These are phyloP conservation scores for Andricus grossulariae DNA, from an alignment of 1,140 invertebrate species.

Conservation along the genomic window DNA sequence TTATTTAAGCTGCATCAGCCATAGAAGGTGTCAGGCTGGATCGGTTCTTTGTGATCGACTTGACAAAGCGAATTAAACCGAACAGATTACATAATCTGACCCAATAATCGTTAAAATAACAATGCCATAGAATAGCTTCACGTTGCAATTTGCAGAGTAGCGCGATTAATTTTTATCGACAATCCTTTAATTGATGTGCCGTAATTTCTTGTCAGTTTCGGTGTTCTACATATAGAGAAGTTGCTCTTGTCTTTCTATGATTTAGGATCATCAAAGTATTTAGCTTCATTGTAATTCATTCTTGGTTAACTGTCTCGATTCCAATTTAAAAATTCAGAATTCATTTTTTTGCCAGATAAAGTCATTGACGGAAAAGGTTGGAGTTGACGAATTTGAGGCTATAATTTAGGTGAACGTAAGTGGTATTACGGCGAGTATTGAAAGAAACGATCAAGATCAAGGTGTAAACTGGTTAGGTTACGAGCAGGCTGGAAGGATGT, in stretches of 20 bases:
- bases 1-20: neutral
- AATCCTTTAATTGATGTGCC: neutral
- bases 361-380: too few relatives aligned
- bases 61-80: slow-evolving; percentile 54
- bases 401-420: too few relatives aligned
- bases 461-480: neutral
- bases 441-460: neutral
- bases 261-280: too few relatives aligned
- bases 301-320: too few relatives aligned
- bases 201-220: neutral
- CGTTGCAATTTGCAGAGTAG: neutral
- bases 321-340: too few relatives aligned
- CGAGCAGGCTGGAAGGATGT: neutral
- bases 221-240: neutral
- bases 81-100: slow-evolving; percentile 59
- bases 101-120: slow-evolving; percentile 41
- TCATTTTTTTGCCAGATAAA: too few relatives aligned
- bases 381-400: too few relatives aligned
- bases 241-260: too few relatives aligned
- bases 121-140: slow-evolving; percentile 43
- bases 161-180: neutral
- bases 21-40: neutral
- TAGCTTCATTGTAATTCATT: too few relatives aligned
- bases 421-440: neutral
- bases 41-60: slow-evolving; percentile 41